These are phyloP conservation scores for Exephanes ischioxanthus DNA, from an alignment of 2,888 invertebrate species.

Conservation along the genomic window DNA sequence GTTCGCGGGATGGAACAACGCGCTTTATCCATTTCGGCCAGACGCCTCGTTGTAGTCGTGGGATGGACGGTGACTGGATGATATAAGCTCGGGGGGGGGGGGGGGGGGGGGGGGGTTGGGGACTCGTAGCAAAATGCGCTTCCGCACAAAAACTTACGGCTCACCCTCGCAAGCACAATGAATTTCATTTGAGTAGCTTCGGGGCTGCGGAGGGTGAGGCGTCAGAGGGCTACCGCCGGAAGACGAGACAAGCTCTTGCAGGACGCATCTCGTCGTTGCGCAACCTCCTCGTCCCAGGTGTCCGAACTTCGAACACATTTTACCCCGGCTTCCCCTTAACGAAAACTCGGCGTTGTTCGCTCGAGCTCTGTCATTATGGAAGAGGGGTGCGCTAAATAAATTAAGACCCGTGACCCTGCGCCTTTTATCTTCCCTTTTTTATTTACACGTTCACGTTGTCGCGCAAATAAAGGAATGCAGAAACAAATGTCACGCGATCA, in stretches of 20 bases:
- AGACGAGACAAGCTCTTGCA: conserved; percentile 79
- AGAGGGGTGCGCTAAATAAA: conserved; percentile 66
- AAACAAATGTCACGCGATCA: not conserved
- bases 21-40: conserved; percentile 57
- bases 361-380: conserved; percentile 75
- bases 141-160: conserved; percentile 76
- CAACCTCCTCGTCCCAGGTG: conserved; percentile 67
- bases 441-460: not conserved
- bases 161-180: conserved; percentile 73
- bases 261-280: conserved; percentile 58
- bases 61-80: conserved; percentile 50
- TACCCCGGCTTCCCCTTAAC: conserved; percentile 76
- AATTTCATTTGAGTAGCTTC: conserved; percentile 73
- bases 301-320: conserved; percentile 80
- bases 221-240: conserved; percentile 23
- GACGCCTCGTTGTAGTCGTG: conserved; percentile 68
- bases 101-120: conserved; percentile 54
- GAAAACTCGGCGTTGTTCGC: conserved; percentile 73
- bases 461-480: not conserved
- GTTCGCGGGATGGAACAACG: not conserved
- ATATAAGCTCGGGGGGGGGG: conserved; percentile 54
- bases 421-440: not conserved
- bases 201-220: conserved; percentile 6
- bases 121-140: conserved; percentile 72
- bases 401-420: conserved; percentile 24